These are phyloP conservation scores for Incurvaria masculella DNA, from an alignment of 2,888 invertebrate species.

Conservation along the genomic window DNA sequence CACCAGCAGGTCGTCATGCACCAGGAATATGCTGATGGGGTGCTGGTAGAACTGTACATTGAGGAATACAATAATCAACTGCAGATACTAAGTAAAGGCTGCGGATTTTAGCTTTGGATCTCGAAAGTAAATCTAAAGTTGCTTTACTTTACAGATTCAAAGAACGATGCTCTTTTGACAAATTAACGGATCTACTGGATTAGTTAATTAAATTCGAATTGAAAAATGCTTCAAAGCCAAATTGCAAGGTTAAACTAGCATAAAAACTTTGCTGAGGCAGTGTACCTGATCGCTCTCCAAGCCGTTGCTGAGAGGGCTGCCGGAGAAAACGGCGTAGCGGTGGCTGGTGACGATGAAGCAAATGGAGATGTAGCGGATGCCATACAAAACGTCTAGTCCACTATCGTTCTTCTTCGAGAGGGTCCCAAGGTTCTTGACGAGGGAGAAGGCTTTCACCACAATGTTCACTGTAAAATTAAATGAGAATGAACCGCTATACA, in stretches of 20 bases:
- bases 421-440: constrained; percentile 33
- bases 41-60: constrained; percentile 21
- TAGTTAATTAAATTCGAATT: too few relatives aligned
- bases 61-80: too few relatives aligned
- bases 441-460: constrained; percentile 25
- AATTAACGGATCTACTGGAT: neutral
- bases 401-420: constrained; percentile 30
- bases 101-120: too few relatives aligned
- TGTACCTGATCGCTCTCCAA: constrained; percentile 51
- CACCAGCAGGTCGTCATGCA: constrained; percentile 62
- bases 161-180: neutral
- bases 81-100: too few relatives aligned
- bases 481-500: neutral
- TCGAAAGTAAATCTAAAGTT: too few relatives aligned
- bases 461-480: too few relatives aligned
- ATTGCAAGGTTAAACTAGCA: too few relatives aligned
- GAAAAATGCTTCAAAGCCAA: too few relatives aligned
- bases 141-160: too few relatives aligned
- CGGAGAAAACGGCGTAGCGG: constrained; percentile 49
- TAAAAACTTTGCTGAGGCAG: too few relatives aligned
- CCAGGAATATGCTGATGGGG: constrained; percentile 33
- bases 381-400: constrained; percentile 54
- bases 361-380: constrained; percentile 55
- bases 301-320: constrained; percentile 56
- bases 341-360: constrained; percentile 56